Evolutionary conservation across 2,888 invertebrate genomes (phyloP).

Genomic region (Odontothrips loti): DNA sequence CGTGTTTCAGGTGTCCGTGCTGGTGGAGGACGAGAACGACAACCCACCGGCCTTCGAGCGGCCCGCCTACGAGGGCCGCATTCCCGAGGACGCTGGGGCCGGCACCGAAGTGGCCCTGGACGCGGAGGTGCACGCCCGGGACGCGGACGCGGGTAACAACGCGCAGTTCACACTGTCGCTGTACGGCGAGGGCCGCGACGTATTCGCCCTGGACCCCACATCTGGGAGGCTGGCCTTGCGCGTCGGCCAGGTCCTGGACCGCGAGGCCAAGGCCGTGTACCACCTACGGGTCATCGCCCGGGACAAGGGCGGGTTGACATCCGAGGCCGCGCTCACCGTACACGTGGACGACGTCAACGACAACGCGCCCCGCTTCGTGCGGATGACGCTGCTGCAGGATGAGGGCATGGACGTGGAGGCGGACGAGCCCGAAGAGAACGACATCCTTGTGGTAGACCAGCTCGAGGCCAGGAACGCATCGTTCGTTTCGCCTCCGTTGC

Average conservation of each 20-base stretch:
- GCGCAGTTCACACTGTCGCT: constrained; percentile 64
- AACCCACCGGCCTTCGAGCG: constrained; percentile 76
- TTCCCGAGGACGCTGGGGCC: constrained; percentile 69
- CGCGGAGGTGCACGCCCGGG: constrained; percentile 63
- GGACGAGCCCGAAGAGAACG: constrained; percentile 32
- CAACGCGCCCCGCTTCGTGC: constrained; percentile 66
- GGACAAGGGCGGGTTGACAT: constrained; percentile 65
- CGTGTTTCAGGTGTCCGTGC: constrained; percentile 71
- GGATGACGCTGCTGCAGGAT: constrained; percentile 65
- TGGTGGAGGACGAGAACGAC: constrained; percentile 82
- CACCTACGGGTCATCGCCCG: constrained; percentile 67
- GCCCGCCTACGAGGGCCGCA: constrained; percentile 66
- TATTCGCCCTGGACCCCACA: constrained; percentile 64
- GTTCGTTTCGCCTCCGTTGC: constrained; percentile 32
- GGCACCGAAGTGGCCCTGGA: constrained; percentile 67
- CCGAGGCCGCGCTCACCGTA: constrained; percentile 67
- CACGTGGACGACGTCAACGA: constrained; percentile 76
- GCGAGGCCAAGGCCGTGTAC: constrained; percentile 67
- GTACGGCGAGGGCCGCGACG: constrained; percentile 69
- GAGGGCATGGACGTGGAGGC: constrained; percentile 52
- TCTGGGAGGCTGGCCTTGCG: constrained; percentile 59
- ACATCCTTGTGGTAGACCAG: constrained; percentile 28
- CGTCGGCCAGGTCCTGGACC: constrained; percentile 58
- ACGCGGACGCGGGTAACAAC: constrained; percentile 66
- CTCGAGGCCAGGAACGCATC: background rate